Conservation (phyloP, 92 coral and sea anemone species). For the Montipora capitata region DNA sequence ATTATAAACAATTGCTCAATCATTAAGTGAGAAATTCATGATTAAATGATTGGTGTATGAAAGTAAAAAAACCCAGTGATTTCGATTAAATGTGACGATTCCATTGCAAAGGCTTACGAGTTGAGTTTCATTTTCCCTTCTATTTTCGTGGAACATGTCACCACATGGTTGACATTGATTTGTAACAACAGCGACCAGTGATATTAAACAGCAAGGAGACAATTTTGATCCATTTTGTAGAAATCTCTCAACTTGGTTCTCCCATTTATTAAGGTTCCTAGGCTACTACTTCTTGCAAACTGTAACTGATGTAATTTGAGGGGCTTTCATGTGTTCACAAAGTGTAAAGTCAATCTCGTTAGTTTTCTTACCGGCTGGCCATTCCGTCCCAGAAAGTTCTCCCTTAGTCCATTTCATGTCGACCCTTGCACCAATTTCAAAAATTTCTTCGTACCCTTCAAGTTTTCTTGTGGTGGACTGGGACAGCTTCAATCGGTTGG, state of each 20-base stretch:
- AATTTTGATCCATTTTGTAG: background rate
- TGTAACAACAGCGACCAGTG: background rate
- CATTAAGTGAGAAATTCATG: background rate
- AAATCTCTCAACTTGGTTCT: background rate
- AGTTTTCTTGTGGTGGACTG: constrained; percentile 11
- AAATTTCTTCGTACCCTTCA: constrained; percentile 37
- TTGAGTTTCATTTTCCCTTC: background rate
- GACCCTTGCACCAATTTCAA: constrained; percentile 35
- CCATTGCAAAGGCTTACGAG: background rate
- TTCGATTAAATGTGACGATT: background rate
- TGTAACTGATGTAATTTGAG: background rate
- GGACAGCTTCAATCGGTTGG: constrained; percentile 18
- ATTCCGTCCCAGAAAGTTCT: constrained; percentile 41
- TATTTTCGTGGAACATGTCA: background rate
- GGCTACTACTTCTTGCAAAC: background rate
- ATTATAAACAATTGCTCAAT: constrained; percentile 10
- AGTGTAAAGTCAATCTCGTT: background rate
- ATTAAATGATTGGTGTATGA: constrained; percentile 4
- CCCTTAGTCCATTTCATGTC: constrained; percentile 44
- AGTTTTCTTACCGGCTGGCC: constrained; percentile 46
- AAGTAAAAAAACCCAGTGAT: background rate
- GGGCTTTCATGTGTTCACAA: constrained; percentile 1
- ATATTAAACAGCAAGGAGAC: constrained; percentile 9
- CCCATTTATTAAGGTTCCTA: constrained; percentile 1
- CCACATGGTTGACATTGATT: background rate